Base-by-base conservation (phyloP, 92 coral and sea anemone species). In the Palythoa grandiflora region DNA sequence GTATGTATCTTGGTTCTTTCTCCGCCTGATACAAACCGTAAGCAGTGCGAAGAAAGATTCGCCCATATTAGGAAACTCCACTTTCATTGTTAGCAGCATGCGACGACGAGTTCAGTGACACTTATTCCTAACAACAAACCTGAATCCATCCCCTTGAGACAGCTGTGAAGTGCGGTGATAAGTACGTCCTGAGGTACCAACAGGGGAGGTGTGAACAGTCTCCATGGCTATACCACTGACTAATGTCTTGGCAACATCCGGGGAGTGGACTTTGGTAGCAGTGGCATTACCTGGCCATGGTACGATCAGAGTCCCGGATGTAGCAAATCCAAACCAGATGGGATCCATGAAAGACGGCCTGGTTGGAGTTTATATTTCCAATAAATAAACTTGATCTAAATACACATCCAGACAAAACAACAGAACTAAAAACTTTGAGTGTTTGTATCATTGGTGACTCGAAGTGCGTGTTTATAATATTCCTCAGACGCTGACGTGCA, bases 251-350 rank as follows among this genome's bases (percentile, higher is more conserved):
- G 92, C 85, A 61, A 93, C 93, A 70, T 95, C 96, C 0, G 96
- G 94, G 35, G 96, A 91, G 51, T 57, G 79, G 37, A 90, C 86
- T 76, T 84, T 89, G 7, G 98, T 83, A 8, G 93, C 61, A 0
- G 83, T 35, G 6, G 71, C 9, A 61, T 47, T 66, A n/a, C 98
- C 98, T 37, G 96, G 76, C 98, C 98, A 95, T 9, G 98, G 87
- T 38, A 89, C 88, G 68, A 95, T 97, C 50, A 97, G 84, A 7
- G 96, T 91, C 84, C 98, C 99, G 68, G 96, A 92, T 52, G 95
- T 92, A 9, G 94, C 94, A 89, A 93, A 94, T 76, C 96, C 95
- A 78, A 97, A 97, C 98, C 98, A 97, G 71, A 92, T 93, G 38
- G 98, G 95, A 84, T 93, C 98, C 96, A 97, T 91, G 38, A 87